phyloP scores from a whole-genome alignment of 2,797 vertebrate species.

The Myotis planiceps region DNA sequence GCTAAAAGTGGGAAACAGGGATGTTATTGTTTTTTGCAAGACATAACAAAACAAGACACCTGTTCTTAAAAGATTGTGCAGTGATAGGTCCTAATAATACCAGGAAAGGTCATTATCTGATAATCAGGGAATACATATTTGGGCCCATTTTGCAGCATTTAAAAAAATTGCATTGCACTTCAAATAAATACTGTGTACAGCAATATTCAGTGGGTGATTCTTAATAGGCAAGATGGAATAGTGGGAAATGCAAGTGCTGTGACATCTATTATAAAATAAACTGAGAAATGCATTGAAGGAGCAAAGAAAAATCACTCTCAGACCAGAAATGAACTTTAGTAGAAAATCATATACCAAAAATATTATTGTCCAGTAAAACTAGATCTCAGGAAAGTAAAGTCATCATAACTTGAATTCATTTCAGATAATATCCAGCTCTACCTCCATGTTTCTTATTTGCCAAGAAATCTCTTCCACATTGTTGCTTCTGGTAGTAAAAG shows the following conservation, averaged over 20 bases:
- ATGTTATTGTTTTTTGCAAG: neutral
- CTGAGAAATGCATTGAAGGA: neutral
- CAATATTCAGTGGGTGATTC: neutral
- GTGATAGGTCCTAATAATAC: neutral
- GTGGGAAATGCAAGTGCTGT: slow-evolving; percentile 7
- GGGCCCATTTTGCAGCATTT: neutral
- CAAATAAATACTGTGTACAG: neutral
- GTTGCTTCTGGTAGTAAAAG: neutral
- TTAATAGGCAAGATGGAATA: neutral
- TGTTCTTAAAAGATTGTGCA: neutral
- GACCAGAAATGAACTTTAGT: neutral
- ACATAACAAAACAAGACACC: neutral
- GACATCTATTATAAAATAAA: slow-evolving; percentile 7
- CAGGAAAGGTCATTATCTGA: neutral
- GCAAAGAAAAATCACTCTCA: neutral
- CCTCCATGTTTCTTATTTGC: neutral
- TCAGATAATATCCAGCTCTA: neutral
- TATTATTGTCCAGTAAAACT: neutral
- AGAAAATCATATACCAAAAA: neutral
- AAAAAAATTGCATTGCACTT: neutral
- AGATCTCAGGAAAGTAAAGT: slow-evolving; percentile 8
- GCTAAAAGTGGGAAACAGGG: neutral
- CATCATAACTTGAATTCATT: slow-evolving; percentile 24
- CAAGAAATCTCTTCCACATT: neutral
- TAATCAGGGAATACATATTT: neutral